Base-by-base conservation (phyloP, 2,888 invertebrate genomes). In the Ectemnius lituratus region DNA sequence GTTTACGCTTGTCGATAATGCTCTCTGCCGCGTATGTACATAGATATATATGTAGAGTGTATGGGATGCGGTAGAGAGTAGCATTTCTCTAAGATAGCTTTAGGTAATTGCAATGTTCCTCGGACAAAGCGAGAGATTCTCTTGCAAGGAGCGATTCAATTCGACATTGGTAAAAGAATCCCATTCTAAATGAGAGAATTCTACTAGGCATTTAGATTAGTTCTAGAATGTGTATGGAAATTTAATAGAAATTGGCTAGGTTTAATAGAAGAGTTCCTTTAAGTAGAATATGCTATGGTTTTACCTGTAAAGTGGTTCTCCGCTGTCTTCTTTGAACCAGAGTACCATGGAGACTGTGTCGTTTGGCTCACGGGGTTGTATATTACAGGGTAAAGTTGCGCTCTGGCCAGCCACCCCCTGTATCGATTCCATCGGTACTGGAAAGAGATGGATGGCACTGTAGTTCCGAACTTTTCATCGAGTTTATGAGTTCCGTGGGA, bases 261-360 rank as follows among this genome's bases (percentile, higher is more conserved):
- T 37, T 37, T 6, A 6, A 6, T 37, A 6, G 37, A 8, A 37
- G 8, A 8, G 37, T 37, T 37, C 49, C 67, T 65, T 69, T 76
- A 78, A 78, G 71, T 75, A 76, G 71, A 60, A 56, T 67, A 62
- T 23, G 3, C 23, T 3, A 69, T 59, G 56, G 58, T 63, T 77
- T 83, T 91, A 97, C 97, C 97, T 97, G 93, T 96, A 97, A 56
- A 90, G 85, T 16, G 89, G 88, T 88, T 97, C 97, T 60, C 95
- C 95, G 86, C 96, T 96, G 67, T 95, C 94, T 90, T 96, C 97
- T 89, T 96, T 96, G 92, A 97, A 97, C 97, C 97, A 97, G 49
- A 97, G 93, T 83, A 97, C 97, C 96, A 97, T 97, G 86, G 96
- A 95, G 73, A 97, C 96, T 58, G 95, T 95, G 91, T 97, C 97